A percentile compares a stretch with the other conserved stretches of the same genome.
Conservation (phyloP, 2,797 vertebrate genomes). For the Poeciliopsis gracilis region DNA sequence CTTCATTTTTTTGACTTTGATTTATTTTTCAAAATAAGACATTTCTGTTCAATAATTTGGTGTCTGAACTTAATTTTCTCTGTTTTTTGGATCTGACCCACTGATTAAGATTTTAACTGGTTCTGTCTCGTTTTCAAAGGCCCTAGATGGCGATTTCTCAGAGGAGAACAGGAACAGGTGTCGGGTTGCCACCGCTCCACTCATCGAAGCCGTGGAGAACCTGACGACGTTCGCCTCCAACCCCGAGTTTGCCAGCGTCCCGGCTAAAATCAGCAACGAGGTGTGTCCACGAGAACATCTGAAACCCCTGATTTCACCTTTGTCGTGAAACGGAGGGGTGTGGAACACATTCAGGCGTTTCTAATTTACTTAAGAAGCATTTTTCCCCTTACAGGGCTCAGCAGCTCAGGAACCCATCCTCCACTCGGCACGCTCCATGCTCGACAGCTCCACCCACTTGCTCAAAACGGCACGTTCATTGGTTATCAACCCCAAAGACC, state of each 20-base stretch:
- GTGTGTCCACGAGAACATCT: constrained; percentile 61
- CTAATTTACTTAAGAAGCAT: not conserved
- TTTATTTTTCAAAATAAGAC: not conserved
- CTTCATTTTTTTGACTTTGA: not conserved
- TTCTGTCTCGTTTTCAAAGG: constrained; percentile 70
- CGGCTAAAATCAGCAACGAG: constrained; percentile 95
- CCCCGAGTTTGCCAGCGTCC: constrained; percentile 96
- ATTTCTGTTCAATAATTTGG: not conserved
- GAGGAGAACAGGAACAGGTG: constrained; percentile 96
- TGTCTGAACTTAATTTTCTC: not conserved
- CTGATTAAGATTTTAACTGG: not conserved
- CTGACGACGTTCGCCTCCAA: constrained; percentile 95
- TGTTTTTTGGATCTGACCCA: not conserved
- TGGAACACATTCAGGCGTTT: not conserved
- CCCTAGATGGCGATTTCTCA: constrained; percentile 97
- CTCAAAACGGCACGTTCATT: constrained; percentile 94
- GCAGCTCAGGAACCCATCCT: constrained; percentile 94
- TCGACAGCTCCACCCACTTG: constrained; percentile 93
- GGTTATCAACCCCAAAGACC: constrained; percentile 97
- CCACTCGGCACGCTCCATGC: constrained; percentile 91
- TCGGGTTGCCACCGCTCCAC: constrained; percentile 88
- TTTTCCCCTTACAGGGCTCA: constrained; percentile 81
- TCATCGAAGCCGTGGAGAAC: constrained; percentile 98
- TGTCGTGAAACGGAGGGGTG: not conserved
- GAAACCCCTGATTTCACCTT: not conserved